Evolutionary conservation across 2,113 vertebrate species (phyloP).

Genomic region (Benthochromis sp.): DNA sequence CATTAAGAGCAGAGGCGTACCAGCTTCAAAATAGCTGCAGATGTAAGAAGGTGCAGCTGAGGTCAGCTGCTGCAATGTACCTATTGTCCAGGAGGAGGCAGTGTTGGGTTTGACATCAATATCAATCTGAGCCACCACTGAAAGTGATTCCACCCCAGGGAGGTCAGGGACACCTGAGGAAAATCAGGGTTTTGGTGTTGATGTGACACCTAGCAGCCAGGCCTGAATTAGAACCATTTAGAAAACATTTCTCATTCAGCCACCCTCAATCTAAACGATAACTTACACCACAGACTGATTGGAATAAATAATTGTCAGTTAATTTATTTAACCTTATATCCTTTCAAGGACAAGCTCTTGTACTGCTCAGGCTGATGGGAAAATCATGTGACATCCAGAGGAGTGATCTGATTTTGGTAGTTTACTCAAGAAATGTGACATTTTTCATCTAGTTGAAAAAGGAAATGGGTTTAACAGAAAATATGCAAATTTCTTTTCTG

Average conservation of each 20-base stretch:
- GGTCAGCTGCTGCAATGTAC: slow-evolving; percentile 25
- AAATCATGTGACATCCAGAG: not conserved
- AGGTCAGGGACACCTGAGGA: not conserved
- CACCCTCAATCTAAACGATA: not conserved
- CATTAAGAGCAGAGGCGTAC: slow-evolving; percentile 6
- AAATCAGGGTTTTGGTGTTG: not conserved
- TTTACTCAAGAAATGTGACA: not conserved
- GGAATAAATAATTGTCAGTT: slow-evolving; percentile 49
- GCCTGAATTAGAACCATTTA: slow-evolving; percentile 14
- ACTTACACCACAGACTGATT: slow-evolving; percentile 27
- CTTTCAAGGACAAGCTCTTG: slow-evolving; percentile 18
- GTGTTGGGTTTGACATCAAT: not conserved
- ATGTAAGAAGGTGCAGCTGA: slow-evolving; percentile 6
- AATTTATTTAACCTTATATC: not conserved
- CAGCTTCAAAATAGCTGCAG: slow-evolving; percentile 31
- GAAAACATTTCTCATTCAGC: slow-evolving; percentile 19
- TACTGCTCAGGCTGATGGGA: not conserved
- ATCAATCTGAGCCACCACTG: not conserved
- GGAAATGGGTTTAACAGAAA: not conserved
- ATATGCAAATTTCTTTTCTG: not conserved
- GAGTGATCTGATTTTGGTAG: not conserved
- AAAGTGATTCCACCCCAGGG: not conserved
- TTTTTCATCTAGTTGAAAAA: not conserved
- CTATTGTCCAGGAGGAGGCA: slow-evolving; percentile 21
- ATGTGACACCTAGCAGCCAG: not conserved